phyloP scores from a whole-genome alignment of 2,888 invertebrate genomes.

The Lamellibrachia columna region DNA sequence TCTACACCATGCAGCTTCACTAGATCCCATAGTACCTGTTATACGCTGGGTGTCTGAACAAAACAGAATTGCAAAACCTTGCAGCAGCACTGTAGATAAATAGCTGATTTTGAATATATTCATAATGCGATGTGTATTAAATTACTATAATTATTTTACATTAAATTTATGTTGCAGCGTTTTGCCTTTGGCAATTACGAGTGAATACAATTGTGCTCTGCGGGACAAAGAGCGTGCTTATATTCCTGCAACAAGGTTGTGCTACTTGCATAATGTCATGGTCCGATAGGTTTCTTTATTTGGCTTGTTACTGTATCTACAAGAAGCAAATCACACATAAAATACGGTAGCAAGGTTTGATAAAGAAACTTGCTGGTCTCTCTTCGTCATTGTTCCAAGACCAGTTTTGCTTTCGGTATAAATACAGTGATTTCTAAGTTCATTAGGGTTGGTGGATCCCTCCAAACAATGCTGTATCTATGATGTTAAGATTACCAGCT shows the following conservation, averaged over 20 bases:
- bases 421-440: not conserved
- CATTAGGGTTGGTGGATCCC: not conserved
- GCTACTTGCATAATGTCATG: not conserved
- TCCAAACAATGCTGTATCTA: not conserved
- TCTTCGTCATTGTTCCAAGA: not conserved
- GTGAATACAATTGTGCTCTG: not conserved
- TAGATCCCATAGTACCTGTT: too few species aligned
- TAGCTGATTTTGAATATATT: not conserved
- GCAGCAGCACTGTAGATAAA: not conserved
- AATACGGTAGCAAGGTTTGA: too few species aligned
- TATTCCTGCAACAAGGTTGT: not conserved
- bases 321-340: too few species aligned
- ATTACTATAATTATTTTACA: not conserved
- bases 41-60: not conserved
- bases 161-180: not conserved
- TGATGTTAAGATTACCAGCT: not conserved
- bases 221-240: not conserved
- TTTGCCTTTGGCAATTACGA: not conserved
- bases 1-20: too few species aligned
- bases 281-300: too few species aligned
- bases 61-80: not conserved
- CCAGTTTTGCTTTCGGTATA: not conserved
- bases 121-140: not conserved
- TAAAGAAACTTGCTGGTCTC: too few species aligned
- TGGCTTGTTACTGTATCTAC: too few species aligned